Conservation (phyloP, 2,113 vertebrate genomes). For the Caranx ignobilis region DNA sequence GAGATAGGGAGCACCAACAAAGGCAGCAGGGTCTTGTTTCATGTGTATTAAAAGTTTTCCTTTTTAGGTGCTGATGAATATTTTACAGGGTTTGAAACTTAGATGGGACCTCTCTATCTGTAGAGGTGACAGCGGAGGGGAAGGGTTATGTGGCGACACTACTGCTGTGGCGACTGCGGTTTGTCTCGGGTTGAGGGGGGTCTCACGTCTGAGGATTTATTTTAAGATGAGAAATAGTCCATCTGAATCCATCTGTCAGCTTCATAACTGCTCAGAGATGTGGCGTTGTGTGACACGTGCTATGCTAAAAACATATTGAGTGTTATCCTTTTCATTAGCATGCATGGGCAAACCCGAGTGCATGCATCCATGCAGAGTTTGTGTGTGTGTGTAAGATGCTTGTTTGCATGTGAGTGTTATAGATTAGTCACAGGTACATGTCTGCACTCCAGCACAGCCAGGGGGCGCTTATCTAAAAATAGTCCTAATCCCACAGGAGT, state of each 20-base stretch:
- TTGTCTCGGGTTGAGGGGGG: conserved; percentile 60
- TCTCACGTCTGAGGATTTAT: conserved; percentile 25
- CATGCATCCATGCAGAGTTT: conserved; percentile 27
- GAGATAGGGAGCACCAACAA: conserved; percentile 75
- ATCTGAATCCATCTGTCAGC: not conserved
- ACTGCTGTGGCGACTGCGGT: conserved; percentile 48
- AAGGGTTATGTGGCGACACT: conserved; percentile 62
- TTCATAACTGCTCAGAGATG: not conserved
- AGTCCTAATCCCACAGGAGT: conserved; percentile 59
- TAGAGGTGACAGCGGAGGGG: conserved; percentile 65
- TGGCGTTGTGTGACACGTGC: not conserved
- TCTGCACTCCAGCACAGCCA: conserved; percentile 65
- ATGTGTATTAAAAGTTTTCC: conserved; percentile 84
- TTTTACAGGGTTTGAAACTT: conserved; percentile 83
- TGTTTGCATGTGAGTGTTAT: conserved; percentile 46
- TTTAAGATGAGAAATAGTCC: not conserved
- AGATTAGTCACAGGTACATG: conserved; percentile 77
- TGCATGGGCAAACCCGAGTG: conserved; percentile 25
- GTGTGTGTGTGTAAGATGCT: conserved; percentile 22
- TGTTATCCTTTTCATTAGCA: conserved; percentile 31
- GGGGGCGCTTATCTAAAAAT: conserved; percentile 74
- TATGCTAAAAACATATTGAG: not conserved
- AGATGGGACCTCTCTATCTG: conserved; percentile 73
- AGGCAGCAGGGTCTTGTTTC: conserved; percentile 80
- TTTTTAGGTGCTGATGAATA: conserved; percentile 84